Conservation (phyloP, 1,140 invertebrate genomes). For the Nephila pilipes region DNA sequence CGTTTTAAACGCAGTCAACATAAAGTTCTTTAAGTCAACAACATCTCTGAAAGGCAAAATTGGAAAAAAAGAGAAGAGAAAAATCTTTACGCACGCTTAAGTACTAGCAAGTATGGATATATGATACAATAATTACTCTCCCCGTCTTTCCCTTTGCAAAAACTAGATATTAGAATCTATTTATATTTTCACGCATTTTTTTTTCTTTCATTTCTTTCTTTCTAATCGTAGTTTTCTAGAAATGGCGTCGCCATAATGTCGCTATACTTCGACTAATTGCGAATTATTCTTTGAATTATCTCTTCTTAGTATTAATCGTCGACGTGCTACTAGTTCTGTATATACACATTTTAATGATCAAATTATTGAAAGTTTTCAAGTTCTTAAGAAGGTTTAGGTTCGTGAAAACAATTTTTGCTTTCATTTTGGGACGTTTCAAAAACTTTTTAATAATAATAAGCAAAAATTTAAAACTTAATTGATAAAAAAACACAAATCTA, state of each 20-base stretch:
- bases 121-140: constrained; percentile 5
- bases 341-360: neutral
- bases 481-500: no score
- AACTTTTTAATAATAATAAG: no score
- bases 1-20: neutral
- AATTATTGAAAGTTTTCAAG: neutral
- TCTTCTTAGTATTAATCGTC: neutral
- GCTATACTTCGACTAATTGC: neutral
- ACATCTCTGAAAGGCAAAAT: neutral
- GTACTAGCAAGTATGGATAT: neutral
- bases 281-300: constrained; percentile 8
- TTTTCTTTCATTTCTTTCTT: neutral
- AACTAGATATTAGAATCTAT: constrained; percentile 6
- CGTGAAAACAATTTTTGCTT: no score
- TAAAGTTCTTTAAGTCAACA: neutral
- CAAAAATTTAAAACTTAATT: no score
- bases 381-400: no score
- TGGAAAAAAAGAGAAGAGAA: neutral
- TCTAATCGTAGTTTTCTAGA: neutral
- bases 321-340: constrained; percentile 12
- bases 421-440: no score
- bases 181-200: constrained; percentile 1
- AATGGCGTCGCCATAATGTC: neutral
- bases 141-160: neutral
- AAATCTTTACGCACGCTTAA: neutral